Evolutionary conservation across 1,140 invertebrate species (phyloP), one percentile per base, ranked within the genome.

Genomic region (Drosophila fuyamai): DNA sequence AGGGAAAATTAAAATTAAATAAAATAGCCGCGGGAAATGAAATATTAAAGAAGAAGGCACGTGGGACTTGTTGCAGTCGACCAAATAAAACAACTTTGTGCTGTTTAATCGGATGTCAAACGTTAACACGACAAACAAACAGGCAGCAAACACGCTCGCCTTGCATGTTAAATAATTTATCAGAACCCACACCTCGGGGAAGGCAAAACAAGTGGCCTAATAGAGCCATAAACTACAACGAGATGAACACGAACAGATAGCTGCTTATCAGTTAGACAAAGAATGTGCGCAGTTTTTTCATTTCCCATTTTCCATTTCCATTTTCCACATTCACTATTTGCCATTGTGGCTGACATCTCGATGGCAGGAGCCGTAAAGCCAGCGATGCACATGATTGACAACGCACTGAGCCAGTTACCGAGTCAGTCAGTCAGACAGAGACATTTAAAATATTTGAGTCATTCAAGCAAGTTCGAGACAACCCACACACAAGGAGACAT

Each of bases 341-440:
- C 58, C 46, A 62, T 63, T 78, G 62, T 68, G 65, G 48, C 61
- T 78, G 73, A 65, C 66, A 77, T 72, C 58, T 62, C 38, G 23
- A 58, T 53, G 50, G 59, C 40, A 38, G 40, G 55, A 50, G 55
- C 61, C 65, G 68, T 62, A 62, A 63, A 68, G 51, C 60, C 66
- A 83, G 81, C 62, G 79, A 82, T 76, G 79, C 83, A 86, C 76
- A 88, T 88, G 83, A 88, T 88, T 88, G 84, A 88, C 84, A 84
- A 68, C 65, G 62, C 65, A 63, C 47, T 61, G 48, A 79, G 71
- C 65, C 71, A 63, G 61, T 48, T 70, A 83, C 62, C 32, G 56
- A 61, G 47, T 55, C 51, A 81, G 46, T 68, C 46, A 80, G 54
- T 70, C 81, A 79, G 79, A 71, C 63, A 72, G 62, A 81, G 78